These are phyloP conservation scores for Characodon lateralis DNA, from an alignment of 2,797 vertebrate species.

Conservation along the genomic window DNA sequence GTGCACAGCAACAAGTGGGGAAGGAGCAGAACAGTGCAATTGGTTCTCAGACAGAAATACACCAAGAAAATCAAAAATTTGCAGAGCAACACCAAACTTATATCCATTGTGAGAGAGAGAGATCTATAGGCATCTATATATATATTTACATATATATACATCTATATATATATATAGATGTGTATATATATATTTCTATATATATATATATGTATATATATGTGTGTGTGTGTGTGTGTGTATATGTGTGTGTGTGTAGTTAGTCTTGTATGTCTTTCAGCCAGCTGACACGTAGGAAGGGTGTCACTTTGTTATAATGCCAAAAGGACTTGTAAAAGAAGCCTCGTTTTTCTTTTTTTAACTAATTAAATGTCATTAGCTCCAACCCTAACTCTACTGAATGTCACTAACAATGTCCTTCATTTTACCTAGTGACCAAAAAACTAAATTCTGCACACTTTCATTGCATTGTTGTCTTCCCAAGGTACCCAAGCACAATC, in stretches of 20 bases:
- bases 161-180: too few relatives aligned
- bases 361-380: not conserved
- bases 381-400: not conserved
- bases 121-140: too few relatives aligned
- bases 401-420: not conserved
- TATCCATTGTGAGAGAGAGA: not conserved
- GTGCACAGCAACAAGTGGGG: not conserved
- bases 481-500: conserved; percentile 88
- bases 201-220: too few relatives aligned
- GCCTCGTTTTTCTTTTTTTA: not conserved
- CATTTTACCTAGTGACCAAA: too few relatives aligned
- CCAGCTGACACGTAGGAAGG: not conserved
- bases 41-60: not conserved
- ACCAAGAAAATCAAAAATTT: not conserved
- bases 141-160: not conserved
- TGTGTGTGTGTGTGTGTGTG: too few relatives aligned
- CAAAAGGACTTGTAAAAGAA: not conserved
- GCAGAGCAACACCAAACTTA: not conserved
- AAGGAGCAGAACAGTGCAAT: not conserved
- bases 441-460: not conserved
- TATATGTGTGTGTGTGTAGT: not conserved
- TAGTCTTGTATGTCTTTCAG: not conserved
- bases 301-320: not conserved
- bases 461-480: conserved; percentile 1
- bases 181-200: too few relatives aligned